A percentile compares a stretch with the other conserved stretches of the same genome.
Conservation (phyloP, 2,113 vertebrate species). For the Clinocottus analis region DNA sequence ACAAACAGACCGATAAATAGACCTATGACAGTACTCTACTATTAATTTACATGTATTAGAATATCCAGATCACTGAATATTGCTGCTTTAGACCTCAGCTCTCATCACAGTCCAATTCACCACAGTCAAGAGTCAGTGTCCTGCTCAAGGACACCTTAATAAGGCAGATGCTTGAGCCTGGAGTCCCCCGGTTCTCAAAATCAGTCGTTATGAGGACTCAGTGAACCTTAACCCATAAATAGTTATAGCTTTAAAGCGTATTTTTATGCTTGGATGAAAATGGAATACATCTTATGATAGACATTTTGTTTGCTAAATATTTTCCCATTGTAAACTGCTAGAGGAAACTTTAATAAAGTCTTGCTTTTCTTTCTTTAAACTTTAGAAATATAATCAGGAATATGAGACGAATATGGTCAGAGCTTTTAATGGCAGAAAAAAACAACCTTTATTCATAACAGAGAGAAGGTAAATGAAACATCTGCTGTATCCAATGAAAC, state of each 20-base stretch:
- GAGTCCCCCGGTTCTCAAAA: not conserved
- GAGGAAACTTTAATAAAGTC: not conserved
- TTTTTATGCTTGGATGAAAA: not conserved
- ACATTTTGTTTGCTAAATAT: not conserved
- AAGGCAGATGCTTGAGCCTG: not conserved
- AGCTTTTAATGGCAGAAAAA: constrained; percentile 6
- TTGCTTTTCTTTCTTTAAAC: not conserved
- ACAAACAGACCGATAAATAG: not conserved
- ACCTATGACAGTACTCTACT: too few relatives aligned
- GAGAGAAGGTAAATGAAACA: constrained; percentile 53
- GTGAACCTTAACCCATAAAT: not conserved
- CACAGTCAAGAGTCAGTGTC: not conserved
- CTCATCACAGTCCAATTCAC: not conserved
- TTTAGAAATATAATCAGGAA: not conserved
- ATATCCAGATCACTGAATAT: not conserved
- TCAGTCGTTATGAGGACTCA: not conserved
- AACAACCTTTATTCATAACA: constrained; percentile 31
- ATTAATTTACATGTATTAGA: not conserved
- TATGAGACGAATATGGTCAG: not conserved
- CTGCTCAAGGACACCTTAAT: not conserved
- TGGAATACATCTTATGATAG: too few relatives aligned
- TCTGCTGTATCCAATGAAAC: constrained; percentile 56
- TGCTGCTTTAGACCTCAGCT: not conserved
- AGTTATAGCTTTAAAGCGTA: not conserved
- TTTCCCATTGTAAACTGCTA: not conserved